Conservation (phyloP, 2,113 vertebrate genomes). For the Leucosticte australis region DNA sequence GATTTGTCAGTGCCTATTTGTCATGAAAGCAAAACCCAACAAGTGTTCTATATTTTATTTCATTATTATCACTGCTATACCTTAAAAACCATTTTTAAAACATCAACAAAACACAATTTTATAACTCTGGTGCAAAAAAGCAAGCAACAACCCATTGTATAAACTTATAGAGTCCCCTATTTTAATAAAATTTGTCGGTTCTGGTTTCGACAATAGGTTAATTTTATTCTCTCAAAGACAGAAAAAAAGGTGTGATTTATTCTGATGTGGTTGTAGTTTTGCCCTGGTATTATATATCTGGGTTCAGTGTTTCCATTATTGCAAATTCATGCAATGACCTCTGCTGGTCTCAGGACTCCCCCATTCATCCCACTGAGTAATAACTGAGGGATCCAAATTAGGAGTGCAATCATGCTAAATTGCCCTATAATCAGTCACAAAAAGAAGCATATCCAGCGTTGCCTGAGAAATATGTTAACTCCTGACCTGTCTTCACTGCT, state of each 20-base stretch:
- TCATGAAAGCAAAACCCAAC: conserved; percentile 75
- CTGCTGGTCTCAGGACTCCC: not conserved
- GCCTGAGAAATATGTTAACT: not conserved
- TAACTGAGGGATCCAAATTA: not conserved
- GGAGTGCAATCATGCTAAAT: not conserved
- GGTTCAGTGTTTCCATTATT: not conserved
- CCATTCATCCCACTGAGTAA: not conserved
- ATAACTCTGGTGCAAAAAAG: not conserved
- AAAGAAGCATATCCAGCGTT: not conserved
- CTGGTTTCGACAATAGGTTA: not conserved
- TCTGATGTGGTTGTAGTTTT: not conserved
- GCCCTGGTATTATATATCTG: not conserved
- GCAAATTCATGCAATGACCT: not conserved
- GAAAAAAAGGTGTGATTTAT: not conserved
- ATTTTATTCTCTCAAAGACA: conserved; percentile 1
- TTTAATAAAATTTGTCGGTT: not conserved
- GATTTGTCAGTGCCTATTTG: conserved; percentile 79
- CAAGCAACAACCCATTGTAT: not conserved
- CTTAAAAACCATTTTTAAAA: not conserved
- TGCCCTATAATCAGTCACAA: not conserved
- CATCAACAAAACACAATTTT: conserved; percentile 6
- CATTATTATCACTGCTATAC: conserved; percentile 29
- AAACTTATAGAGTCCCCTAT: not conserved
- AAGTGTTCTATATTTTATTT: conserved; percentile 71
- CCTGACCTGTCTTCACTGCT: not conserved